Evolutionary conservation across 2,113 vertebrate genomes (phyloP), one percentile per base, ranked within the genome.

Genomic region (Mus spicilegus): DNA sequence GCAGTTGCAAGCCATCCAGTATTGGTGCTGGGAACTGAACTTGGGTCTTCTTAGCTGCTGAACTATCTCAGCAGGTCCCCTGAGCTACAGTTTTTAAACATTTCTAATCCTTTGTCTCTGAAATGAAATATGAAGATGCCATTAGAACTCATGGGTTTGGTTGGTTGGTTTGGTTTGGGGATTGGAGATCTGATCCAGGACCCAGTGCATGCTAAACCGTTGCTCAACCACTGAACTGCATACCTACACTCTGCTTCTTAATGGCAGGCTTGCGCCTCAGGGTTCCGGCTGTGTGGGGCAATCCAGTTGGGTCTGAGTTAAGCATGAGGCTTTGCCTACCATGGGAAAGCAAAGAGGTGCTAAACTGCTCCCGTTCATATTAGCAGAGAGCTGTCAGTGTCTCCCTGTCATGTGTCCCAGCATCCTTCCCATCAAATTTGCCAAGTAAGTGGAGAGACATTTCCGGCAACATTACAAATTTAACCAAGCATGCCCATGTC

Each of bases 401-500:
- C 92, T 85, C 94, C 2, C 14, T 3, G 65, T 89, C 91, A 90
- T 90, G 95, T 97, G 82, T 95, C 86, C 95, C 8, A 24, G 4
- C 69, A 91, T 78, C 95, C 90, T 85, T 97, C 93, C 95, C 94
- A 97, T 93, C 63, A 97, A 97, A 97, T 89, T 90, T 56, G 94
- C 86, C 96, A 97, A 97, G 97, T 97, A 97, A 98, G 93, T 89
- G 92, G 6, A 28, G 96, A 96, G 94, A 98, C 95, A 93, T 97
- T 98, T 97, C 98, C 96, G 98, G 93, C 88, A 97, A 95, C 94
- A 95, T 96, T 95, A 98, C 97, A 98, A 95, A 98, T 98, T 97
- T 96, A 97, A 96, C 97, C 95, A 96, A 95, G 96, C 98, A 95
- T 96, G 96, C 96, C 96, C 10, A 7, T 86, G 82, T 14, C 26